Conservation (phyloP, 2,888 invertebrate species). For the Nemotelus nigrinus region DNA sequence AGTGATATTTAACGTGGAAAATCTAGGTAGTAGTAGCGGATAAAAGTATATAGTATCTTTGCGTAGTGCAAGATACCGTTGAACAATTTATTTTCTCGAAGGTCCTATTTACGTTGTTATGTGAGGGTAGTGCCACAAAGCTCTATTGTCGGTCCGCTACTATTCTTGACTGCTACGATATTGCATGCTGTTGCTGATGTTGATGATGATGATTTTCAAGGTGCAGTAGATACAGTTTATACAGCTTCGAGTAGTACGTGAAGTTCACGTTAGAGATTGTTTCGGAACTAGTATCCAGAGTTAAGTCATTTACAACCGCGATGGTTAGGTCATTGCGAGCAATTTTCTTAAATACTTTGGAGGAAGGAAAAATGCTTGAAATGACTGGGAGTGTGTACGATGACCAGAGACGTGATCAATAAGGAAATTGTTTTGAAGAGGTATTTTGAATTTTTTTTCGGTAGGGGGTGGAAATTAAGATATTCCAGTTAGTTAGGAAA, state of each 20-base stretch:
- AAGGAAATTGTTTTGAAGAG: conserved; percentile 17
- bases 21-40: background rate
- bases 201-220: background rate
- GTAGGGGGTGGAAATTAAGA: too few species aligned
- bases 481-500: too few species aligned
- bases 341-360: conserved; percentile 26
- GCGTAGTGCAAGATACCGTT: conserved; percentile 29
- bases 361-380: background rate
- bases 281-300: conserved; percentile 1
- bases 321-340: conserved; percentile 7
- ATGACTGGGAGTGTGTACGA: conserved; percentile 15
- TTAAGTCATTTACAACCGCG: conserved; percentile 30
- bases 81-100: conserved; percentile 38
- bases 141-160: conserved; percentile 27
- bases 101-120: conserved; percentile 28
- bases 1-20: conserved; percentile 10
- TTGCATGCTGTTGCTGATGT: conserved; percentile 12
- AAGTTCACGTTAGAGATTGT: conserved; percentile 21
- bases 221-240: conserved; percentile 13
- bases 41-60: background rate
- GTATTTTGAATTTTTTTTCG: background rate
- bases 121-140: conserved; percentile 37
- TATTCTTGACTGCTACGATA: background rate
- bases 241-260: background rate
- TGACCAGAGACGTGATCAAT: background rate